Base-by-base conservation (phyloP, 2,113 vertebrate species). In the Rhinogobius similis region DNA sequence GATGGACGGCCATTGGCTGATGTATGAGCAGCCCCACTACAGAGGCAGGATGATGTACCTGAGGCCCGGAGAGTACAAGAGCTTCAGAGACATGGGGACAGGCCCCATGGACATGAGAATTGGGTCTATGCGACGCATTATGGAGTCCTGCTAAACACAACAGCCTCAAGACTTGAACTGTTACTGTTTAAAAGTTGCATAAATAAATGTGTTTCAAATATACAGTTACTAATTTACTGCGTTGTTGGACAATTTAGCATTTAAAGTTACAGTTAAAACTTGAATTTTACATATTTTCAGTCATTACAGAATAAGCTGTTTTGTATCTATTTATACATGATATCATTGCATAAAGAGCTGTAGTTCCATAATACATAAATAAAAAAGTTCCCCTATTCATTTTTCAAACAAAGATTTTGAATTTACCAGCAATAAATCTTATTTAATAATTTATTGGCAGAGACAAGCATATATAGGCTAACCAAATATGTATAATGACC, bases 1-100 rank as follows among this genome's bases (percentile, higher is more conserved):
- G 61, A 84, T 87, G 83, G 90, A 92, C 12, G 91, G 90, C 52
- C 89, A 92, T 82, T 92, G 91, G 91, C 75, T 88, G 72, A 56
- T 92, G 72, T 86, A 89, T 39, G 91, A 92, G 62, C 86, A 88
- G 78, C 80, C 90, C 52, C 55, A 90, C 36, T 93, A 82, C 82
- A 86, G 83, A 80, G 89, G 90, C 72, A 78, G 70, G 48, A 86
- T 86, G 87, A 38, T 80, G 8, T 90, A 88, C 75, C 56, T 89
- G 56, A 88, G 81, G 59, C 90, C 90, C 36, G 89, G 89, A 38
- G 89, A 91, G 78, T 90, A 91, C 85, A 81, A 81, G 71, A 90
- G 77, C 73, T 69, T 85, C 36, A 89, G 75, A 52, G 88, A 91
- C 23, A 85, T 86, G 81, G 89, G 86, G 8, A 80, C 41, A 20